Evolutionary conservation across 2,113 vertebrate genomes (phyloP).

Genomic region (Beaufortia kweichowensis): DNA sequence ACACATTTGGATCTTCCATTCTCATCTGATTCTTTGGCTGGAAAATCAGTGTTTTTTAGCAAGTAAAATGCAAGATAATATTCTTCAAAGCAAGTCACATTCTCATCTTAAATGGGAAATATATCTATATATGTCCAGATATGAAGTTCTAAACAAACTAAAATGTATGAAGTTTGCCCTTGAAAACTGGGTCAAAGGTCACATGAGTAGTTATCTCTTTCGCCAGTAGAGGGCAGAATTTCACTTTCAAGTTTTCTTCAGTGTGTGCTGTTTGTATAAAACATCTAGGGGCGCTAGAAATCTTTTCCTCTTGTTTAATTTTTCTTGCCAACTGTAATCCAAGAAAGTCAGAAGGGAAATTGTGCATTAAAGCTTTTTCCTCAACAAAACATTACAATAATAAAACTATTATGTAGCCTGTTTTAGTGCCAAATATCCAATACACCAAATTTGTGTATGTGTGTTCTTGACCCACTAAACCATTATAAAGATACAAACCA

Average conservation of each 20-base stretch:
- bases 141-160: too few species aligned
- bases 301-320: not conserved
- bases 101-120: not conserved
- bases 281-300: conserved; percentile 16
- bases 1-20: too few species aligned
- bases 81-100: not conserved
- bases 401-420: not conserved
- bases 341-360: too few species aligned
- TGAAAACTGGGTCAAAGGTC: not conserved
- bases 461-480: not conserved
- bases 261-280: not conserved
- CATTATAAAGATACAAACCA: not conserved
- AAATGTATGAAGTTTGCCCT: too few species aligned
- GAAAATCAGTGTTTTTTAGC: conserved; percentile 12
- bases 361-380: not conserved
- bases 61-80: conserved; percentile 10
- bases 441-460: not conserved
- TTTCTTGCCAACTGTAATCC: not conserved
- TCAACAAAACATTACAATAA: not conserved
- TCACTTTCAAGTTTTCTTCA: not conserved
- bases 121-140: not conserved
- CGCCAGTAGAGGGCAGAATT: conserved; percentile 42
- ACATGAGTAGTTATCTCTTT: not conserved
- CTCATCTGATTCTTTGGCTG: conserved; percentile 3
- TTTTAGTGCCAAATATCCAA: not conserved